Evolutionary conservation across 1,140 invertebrate genomes (phyloP).

Genomic region (Nasonia giraulti): DNA sequence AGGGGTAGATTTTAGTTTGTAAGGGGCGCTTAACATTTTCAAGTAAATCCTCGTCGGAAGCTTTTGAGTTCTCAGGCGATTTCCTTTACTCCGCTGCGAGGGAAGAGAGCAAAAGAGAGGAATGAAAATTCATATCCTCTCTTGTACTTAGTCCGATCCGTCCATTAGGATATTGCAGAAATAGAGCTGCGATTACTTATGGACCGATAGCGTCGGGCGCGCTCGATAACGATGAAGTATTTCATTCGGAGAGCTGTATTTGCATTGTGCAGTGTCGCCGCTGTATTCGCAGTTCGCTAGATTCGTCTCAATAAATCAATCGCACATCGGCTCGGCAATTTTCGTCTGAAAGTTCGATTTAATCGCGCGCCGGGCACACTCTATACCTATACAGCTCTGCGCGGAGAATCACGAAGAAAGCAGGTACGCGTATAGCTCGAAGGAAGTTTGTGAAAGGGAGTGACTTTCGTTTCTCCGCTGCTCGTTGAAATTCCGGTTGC

Average conservation of each 20-base stretch:
- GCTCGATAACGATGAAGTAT: neutral
- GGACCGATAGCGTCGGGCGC: too few relatives aligned
- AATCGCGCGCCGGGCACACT: neutral
- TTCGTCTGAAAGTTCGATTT: neutral
- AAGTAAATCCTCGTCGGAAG: too few relatives aligned
- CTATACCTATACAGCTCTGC: neutral
- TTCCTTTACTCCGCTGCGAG: too few relatives aligned
- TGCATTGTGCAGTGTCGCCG: neutral
- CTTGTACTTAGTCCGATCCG: neutral
- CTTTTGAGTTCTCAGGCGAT: too few relatives aligned
- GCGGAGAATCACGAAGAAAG: neutral
- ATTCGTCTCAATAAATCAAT: neutral
- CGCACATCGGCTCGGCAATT: neutral
- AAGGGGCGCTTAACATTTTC: too few relatives aligned
- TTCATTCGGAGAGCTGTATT: neutral
- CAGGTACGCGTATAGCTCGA: neutral
- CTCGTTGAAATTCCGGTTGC: constrained; percentile 46
- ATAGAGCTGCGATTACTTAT: neutral
- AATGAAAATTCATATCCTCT: too few relatives aligned
- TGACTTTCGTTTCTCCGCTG: neutral
- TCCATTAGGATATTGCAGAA: neutral
- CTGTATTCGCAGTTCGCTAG: neutral
- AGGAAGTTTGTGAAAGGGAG: neutral
- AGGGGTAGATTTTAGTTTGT: too few relatives aligned
- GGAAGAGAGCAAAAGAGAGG: too few relatives aligned